A percentile compares a stretch with the other conserved stretches of the same genome.
Evolutionary conservation across 1,140 invertebrate genomes (phyloP).

Genomic region (Parasteatoda tepidariorum): DNA sequence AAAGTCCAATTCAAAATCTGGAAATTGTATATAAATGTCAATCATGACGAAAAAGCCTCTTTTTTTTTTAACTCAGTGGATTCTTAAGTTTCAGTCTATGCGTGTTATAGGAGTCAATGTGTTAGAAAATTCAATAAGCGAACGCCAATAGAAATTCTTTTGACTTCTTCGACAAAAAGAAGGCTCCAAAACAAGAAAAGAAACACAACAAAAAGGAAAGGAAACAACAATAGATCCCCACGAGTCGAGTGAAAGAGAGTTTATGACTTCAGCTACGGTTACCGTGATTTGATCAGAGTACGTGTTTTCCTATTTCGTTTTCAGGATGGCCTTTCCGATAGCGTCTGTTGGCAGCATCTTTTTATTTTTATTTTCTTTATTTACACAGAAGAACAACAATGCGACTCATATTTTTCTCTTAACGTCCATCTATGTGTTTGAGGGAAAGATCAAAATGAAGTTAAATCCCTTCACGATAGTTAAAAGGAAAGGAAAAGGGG

Average conservation of each 20-base stretch:
- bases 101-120: conserved; percentile 20
- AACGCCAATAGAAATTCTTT: conserved; percentile 29
- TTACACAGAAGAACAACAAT: background rate
- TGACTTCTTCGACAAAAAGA: background rate
- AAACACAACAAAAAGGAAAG: conserved; percentile 23
- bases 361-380: background rate
- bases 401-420: background rate
- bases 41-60: background rate
- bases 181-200: background rate
- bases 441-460: background rate
- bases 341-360: conserved; percentile 6
- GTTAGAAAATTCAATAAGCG: conserved; percentile 47
- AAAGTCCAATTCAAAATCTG: background rate
- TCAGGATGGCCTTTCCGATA: conserved; percentile 7
- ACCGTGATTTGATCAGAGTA: conserved; percentile 44
- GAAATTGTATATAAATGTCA: background rate
- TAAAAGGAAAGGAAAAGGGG: background rate
- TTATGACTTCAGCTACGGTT: conserved; percentile 26
- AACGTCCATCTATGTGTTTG: background rate
- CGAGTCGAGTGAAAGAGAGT: conserved; percentile 10
- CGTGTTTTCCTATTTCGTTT: conserved; percentile 24
- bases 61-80: background rate
- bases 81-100: background rate
- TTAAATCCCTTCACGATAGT: background rate
- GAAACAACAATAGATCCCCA: conserved; percentile 36